Evolutionary conservation across 2,888 invertebrate genomes (phyloP).

Genomic region (Clusia tigrina): DNA sequence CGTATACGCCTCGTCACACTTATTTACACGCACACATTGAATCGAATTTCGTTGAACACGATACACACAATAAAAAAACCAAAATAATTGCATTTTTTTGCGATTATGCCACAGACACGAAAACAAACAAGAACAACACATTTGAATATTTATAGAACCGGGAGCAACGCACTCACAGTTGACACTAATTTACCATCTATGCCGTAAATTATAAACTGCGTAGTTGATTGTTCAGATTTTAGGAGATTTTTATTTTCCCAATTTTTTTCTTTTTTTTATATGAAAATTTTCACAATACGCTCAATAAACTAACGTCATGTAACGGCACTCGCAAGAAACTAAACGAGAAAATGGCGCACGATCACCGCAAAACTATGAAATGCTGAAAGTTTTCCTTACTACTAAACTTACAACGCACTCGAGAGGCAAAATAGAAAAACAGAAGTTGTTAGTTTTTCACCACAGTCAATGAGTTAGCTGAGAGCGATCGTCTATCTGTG

Average conservation of each 20-base stretch:
- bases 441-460: slow-evolving; percentile 35
- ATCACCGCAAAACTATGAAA: slow-evolving; percentile 26
- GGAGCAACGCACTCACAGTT: slow-evolving; percentile 12
- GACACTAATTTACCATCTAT: slow-evolving; percentile 7
- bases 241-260: background rate
- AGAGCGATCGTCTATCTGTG: slow-evolving; percentile 20
- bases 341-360: slow-evolving; percentile 27
- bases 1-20: no score
- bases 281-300: background rate
- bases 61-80: background rate
- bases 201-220: background rate
- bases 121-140: slow-evolving; percentile 6
- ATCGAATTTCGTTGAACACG: no score
- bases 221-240: background rate
- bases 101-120: background rate
- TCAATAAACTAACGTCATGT: background rate
- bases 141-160: slow-evolving; percentile 20
- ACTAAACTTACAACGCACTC: slow-evolving; percentile 22
- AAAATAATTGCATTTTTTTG: background rate
- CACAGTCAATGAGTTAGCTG: slow-evolving; percentile 26
- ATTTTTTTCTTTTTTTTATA: slow-evolving; percentile 1
- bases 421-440: background rate
- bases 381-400: slow-evolving; percentile 18
- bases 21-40: no score
- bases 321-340: slow-evolving; percentile 21